A percentile compares a stretch with the other conserved stretches of the same genome.
phyloP scores from a whole-genome alignment of 2,797 vertebrate genomes.

The Corythornis leucogaster region DNA sequence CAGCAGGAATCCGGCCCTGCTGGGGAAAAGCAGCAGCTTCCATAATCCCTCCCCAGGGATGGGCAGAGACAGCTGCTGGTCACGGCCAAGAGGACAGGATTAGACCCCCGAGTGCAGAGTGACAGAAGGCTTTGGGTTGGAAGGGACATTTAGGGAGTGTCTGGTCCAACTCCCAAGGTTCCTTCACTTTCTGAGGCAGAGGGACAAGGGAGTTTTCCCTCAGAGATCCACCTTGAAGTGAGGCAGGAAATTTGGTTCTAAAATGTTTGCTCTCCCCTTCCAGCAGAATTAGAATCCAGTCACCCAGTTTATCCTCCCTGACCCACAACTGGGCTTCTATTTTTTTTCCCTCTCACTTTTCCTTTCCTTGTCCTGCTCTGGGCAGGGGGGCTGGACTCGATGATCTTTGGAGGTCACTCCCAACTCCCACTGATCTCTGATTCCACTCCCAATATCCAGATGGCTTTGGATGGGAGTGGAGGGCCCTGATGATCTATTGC shows the following conservation, averaged over 20 bases:
- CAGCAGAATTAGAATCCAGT: neutral
- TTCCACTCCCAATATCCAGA: too few relatives aligned
- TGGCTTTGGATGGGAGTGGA: neutral
- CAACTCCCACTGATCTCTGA: too few relatives aligned
- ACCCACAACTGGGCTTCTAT: neutral
- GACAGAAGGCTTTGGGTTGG: neutral
- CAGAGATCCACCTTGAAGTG: neutral
- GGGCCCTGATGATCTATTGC: neutral
- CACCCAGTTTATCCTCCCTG: neutral
- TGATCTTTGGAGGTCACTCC: too few relatives aligned
- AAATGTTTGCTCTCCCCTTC: neutral
- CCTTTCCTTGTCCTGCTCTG: too few relatives aligned
- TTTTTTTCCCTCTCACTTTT: neutral
- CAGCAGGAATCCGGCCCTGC: fast-evolving
- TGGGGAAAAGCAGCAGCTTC: neutral
- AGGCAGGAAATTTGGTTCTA: neutral
- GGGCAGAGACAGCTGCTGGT: neutral
- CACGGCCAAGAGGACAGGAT: neutral
- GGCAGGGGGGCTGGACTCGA: too few relatives aligned
- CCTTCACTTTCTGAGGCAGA: neutral
- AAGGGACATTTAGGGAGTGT: neutral
- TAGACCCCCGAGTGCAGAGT: neutral
- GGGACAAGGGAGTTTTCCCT: neutral
- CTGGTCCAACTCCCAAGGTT: neutral
- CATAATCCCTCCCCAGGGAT: neutral